Conservation (phyloP, 2,113 vertebrate species). For the Collichthys lucidus region DNA sequence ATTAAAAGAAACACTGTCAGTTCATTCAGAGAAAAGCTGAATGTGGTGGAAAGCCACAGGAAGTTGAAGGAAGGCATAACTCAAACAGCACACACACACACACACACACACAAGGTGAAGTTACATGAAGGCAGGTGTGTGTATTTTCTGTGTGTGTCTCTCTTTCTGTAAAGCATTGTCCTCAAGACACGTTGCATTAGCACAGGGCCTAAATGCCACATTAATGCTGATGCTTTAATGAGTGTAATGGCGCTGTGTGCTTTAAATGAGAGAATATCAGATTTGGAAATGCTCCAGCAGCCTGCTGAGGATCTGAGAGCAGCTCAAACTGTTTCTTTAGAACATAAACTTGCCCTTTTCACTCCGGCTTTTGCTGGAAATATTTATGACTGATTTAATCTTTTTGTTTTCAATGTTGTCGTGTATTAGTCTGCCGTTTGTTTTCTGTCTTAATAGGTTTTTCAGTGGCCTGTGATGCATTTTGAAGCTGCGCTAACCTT, state of each 20-base stretch:
- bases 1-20: neutral
- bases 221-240: conserved; percentile 36
- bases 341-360: neutral
- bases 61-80: neutral
- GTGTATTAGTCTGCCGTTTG: neutral
- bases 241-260: conserved; percentile 12
- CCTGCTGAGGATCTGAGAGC: neutral
- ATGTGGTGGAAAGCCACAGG: neutral
- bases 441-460: neutral
- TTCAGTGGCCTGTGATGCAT: neutral
- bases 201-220: conserved; percentile 5
- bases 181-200: conserved; percentile 23
- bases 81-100: neutral
- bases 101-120: neutral
- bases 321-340: neutral
- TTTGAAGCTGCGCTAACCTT: neutral
- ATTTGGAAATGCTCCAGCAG: neutral
- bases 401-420: neutral
- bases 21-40: neutral
- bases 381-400: neutral
- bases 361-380: neutral
- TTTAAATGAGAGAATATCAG: conserved; percentile 3
- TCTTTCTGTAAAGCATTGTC: conserved; percentile 16
- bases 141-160: neutral
- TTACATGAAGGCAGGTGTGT: neutral